Percentiles rank a stretch among this genome's conserved stretches.
Evolutionary conservation across 2,888 invertebrate genomes (phyloP).

Genomic region (Athalia rosae): DNA sequence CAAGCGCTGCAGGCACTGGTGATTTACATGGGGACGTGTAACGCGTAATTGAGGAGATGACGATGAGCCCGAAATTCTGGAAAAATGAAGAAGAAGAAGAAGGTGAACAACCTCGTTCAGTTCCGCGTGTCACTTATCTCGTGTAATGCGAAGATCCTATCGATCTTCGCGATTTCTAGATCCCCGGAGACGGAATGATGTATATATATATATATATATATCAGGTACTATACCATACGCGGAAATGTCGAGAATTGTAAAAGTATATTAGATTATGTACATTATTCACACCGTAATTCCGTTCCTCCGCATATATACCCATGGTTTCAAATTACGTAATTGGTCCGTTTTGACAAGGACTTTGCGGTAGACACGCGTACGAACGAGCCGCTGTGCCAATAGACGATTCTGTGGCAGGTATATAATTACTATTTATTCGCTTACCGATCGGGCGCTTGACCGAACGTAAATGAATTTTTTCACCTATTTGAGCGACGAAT

Average conservation of each 20-base stretch:
- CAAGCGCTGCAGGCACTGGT: too few species aligned
- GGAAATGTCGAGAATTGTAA: too few species aligned
- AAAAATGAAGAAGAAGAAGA: too few species aligned
- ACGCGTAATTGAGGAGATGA: too few species aligned
- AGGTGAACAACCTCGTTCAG: neutral
- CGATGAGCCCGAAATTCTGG: too few species aligned
- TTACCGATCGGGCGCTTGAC: too few species aligned
- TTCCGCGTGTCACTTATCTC: neutral
- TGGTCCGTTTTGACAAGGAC: conserved; percentile 39
- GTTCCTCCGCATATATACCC: conserved; percentile 37
- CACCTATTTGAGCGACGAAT: too few species aligned
- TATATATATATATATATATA: too few species aligned
- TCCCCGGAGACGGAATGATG: conserved; percentile 20
- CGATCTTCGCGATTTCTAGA: conserved; percentile 17
- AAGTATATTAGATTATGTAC: neutral
- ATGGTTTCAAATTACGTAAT: conserved; percentile 27
- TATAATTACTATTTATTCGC: too few species aligned
- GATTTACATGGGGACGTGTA: too few species aligned
- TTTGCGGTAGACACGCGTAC: conserved; percentile 9
- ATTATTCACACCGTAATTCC: neutral
- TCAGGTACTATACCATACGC: too few species aligned
- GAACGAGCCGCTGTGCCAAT: neutral
- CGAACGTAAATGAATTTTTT: too few species aligned
- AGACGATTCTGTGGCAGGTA: neutral
- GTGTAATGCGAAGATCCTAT: conserved; percentile 3